A percentile compares a stretch with the other conserved stretches of the same genome.
Conservation (phyloP, 2,113 vertebrate species). For the Psittacus erithacus region DNA sequence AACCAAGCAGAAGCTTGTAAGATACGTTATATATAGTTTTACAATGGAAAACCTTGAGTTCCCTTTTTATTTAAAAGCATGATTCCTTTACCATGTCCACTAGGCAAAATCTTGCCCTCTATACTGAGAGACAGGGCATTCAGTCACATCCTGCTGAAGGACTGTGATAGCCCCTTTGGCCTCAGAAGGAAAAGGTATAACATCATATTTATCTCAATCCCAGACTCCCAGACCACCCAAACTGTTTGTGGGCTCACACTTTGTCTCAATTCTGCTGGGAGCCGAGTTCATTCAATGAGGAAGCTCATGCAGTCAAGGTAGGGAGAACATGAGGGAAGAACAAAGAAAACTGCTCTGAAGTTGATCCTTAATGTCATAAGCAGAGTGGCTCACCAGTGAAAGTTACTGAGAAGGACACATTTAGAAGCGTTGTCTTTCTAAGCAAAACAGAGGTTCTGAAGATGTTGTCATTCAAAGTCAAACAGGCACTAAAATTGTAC, state of each 20-base stretch:
- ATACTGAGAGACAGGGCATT: background rate
- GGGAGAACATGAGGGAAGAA: background rate
- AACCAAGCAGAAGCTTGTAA: slow-evolving; percentile 5
- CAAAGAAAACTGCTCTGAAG: background rate
- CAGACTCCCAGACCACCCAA: background rate
- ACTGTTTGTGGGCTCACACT: background rate
- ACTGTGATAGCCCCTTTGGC: background rate
- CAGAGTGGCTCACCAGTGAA: background rate
- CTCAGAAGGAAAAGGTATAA: background rate
- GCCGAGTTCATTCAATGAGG: background rate
- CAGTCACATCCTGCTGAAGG: background rate
- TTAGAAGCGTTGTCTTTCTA: background rate
- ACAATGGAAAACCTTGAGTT: background rate
- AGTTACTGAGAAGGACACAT: background rate
- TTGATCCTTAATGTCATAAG: background rate
- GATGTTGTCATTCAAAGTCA: background rate
- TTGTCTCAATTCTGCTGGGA: background rate
- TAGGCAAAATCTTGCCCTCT: background rate
- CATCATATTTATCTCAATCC: background rate
- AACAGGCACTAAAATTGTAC: background rate
- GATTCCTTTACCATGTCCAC: background rate
- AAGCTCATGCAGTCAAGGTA: background rate
- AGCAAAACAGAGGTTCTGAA: background rate
- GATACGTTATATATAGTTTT: background rate
- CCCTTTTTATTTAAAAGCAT: background rate